Base-by-base conservation (phyloP, 2,888 invertebrate species). In the Azorinus chamasolen region DNA sequence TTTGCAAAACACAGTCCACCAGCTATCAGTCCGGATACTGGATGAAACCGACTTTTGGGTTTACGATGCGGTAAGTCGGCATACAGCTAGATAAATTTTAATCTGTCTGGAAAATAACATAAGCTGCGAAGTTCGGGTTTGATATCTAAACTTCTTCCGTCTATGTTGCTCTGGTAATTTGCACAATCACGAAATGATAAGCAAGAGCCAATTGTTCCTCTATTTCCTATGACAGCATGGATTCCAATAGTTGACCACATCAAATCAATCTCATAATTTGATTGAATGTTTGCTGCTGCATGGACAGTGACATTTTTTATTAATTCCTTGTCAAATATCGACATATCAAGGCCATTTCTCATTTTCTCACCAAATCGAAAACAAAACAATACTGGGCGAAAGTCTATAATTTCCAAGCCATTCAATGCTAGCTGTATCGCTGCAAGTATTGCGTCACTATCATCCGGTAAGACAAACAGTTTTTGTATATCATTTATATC, bases 361-460 rank as follows among this genome's bases (percentile, higher is more conserved):
- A 48, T 27, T 70, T 79, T 73, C 41, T 79, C 79, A n/a, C 74
- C 70, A 55, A 79, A 74, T 2, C 79, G 59, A 61, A 73, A 79
- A 39, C 78, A 74, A 54, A 79, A 79, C 10, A 61, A 16, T 16
- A 73, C 45, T 14, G 32, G 27, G 53, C 48, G 18, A 39, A 69
- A 73, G 32, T 51, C 22, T 18, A 27, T 39, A 10, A 20, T 37
- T 37, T 16, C 24, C 12, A 39, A 24, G n/a, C 18, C 51, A 27
- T 65, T 54, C 20, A 78, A 10, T 41, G 39, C 37, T 45, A 51
- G n/a, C 45, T 78, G 64, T n/a, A 76, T 22, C 12, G 20, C 48
- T 14, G 24, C 16, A 39, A 73, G 25, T 24, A 73, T 53, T n/a
- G 20, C n/a, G 24, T 20, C 20, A 65, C 58, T 39, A 58, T 75